Base-by-base conservation (phyloP, 35 echinoderm and acorn worm genomes). In the Ophioderma brevispina region DNA sequence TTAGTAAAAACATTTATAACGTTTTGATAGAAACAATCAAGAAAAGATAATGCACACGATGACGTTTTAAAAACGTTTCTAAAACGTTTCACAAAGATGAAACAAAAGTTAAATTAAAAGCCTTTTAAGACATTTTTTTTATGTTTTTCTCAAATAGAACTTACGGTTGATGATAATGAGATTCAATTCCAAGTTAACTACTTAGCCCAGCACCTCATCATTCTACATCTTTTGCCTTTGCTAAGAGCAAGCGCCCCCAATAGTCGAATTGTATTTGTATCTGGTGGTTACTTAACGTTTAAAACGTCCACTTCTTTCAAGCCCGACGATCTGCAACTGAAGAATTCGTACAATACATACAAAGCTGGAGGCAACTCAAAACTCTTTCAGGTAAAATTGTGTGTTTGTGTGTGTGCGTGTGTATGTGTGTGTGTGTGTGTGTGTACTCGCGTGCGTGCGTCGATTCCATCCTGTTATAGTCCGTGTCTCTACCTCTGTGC, bases 101-200 rank as follows among this genome's bases (percentile, higher is more conserved):
- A n/a, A n/a, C n/a, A n/a, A n/a, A n/a, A n/a, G n/a, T n/a, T n/a
- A n/a, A n/a, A n/a, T n/a, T n/a, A n/a, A n/a, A n/a, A n/a, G n/a
- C n/a, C n/a, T n/a, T n/a, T n/a, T n/a, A n/a, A n/a, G n/a, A n/a
- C n/a, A n/a, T 33, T 70, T 42, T 52, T 11, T 11, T 52, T 52
- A 52, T 21, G 8, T 52, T 90, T 40, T 64, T 92, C 88, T 40
- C 75, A n/a, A n/a, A n/a, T n/a, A 94, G 92, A 76, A 23, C 15
- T 43, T 0, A 94, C 92, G 23, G 81, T 28, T 33, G 87, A 94
- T 89, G 92, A 87, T 28, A 90, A 80, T 46, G 92, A 94, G 76
- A 77, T 85, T 38, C 87, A 89, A 19, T 94, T 94, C 49, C 92
- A 94, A 76, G 92, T 94, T 36, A 89, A 94, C 76, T 94, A 94